phyloP scores from a whole-genome alignment of 2,113 vertebrate species.

The Planiliza haematocheilus region DNA sequence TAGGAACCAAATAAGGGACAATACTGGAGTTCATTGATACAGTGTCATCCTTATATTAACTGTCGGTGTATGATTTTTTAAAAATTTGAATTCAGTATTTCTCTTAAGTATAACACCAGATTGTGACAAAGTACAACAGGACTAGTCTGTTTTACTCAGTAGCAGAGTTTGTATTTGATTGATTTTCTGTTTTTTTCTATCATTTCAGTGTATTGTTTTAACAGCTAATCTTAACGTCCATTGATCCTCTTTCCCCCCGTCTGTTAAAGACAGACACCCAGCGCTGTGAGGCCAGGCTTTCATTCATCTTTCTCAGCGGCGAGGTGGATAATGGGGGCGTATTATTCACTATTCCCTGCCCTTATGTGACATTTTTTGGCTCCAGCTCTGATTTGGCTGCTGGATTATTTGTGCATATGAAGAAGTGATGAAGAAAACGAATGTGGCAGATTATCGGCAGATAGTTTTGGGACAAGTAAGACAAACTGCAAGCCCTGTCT shows the following conservation, averaged over 20 bases:
- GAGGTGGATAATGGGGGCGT: constrained; percentile 5
- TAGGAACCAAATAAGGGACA: no score
- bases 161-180: no score
- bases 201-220: neutral
- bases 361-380: constrained; percentile 19
- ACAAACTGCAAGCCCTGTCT: neutral
- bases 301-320: neutral
- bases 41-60: no score
- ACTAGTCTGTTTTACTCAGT: no score
- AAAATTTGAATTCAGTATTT: no score
- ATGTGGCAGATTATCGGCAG: neutral
- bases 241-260: neutral
- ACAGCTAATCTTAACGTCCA: neutral
- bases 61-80: no score
- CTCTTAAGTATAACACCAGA: no score
- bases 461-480: constrained; percentile 1
- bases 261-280: no score
- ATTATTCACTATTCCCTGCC: constrained; percentile 31
- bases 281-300: neutral
- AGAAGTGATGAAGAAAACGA: constrained; percentile 4
- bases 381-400: constrained; percentile 22
- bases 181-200: neutral
- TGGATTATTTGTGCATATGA: constrained; percentile 13
- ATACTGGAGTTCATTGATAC: no score
- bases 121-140: no score